Base-by-base conservation (phyloP, 2,113 vertebrate genomes). In the Salvelinus namaycush region DNA sequence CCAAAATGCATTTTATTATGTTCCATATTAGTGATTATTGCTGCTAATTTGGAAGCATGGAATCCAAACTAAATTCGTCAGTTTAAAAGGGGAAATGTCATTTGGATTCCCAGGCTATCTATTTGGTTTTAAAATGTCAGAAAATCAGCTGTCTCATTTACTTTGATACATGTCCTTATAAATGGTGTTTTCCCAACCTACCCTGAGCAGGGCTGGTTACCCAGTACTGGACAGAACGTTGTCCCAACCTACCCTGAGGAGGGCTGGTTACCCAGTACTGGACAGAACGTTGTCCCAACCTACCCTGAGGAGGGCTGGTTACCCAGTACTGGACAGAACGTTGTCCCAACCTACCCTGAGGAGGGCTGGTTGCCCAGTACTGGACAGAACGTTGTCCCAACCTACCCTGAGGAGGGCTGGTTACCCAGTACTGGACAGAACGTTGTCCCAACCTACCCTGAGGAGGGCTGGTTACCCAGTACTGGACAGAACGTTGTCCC, bases 381-480 rank as follows among this genome's bases (percentile, higher is more conserved):
- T 92, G 93, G 93, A 96, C 93, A 94, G 93, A 72, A 92, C 29
- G 5, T 31, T 31, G 24, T 5, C 29, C 29, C 29, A 31, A 5
- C 1, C 29, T 31, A 31, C 5, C 5, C 29, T 31, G 5, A 34
- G 1, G 5, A 34, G 31, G 31, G 1, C 31, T 34, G 31, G 31
- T 5, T 94, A 93, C 90, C 91, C 94, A 14, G 48, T 92, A 91
- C 92, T 92, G 93, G 93, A 96, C 93, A 94, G 93, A 72, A 92
- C 29, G 1, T 31, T 31, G 5, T 4, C 27, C 29, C 29, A 31
- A 5, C 5, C 29, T 31, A 31, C 5, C 5, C 5, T 31, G 29
- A 34, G 1, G 5, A 34, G 31, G 31, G 1, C 31, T 34, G 31
- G 31, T 5, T 94, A 93, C 91, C 91, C 94, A 14, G 48, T 92